phyloP scores from a whole-genome alignment of 2,888 invertebrate genomes.

The Standfussiana lucernea region DNA sequence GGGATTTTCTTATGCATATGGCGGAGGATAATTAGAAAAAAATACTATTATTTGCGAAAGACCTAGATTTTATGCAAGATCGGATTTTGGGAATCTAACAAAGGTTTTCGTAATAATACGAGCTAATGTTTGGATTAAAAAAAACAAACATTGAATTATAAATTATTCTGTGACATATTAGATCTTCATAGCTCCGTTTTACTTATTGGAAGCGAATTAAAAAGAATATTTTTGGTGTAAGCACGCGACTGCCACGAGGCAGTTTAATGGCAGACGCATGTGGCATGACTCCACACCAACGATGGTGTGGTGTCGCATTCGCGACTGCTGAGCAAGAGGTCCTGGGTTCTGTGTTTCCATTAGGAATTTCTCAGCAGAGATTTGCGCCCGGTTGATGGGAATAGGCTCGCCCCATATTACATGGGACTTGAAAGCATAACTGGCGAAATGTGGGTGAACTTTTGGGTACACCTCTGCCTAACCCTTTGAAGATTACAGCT shows the following conservation, averaged over 20 bases:
- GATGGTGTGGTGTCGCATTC: not conserved
- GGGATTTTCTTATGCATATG: not conserved
- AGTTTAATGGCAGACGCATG: too few species aligned
- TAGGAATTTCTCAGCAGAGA: not conserved
- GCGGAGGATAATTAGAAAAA: not conserved
- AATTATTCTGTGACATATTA: not conserved
- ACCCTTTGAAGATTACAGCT: not conserved
- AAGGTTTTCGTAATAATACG: not conserved
- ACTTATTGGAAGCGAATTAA: not conserved
- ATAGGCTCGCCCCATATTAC: not conserved
- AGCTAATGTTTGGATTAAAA: not conserved
- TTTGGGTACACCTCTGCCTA: too few species aligned
- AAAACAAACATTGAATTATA: not conserved
- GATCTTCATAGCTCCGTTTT: not conserved
- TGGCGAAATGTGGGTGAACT: too few species aligned
- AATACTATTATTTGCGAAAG: not conserved
- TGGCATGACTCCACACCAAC: too few species aligned
- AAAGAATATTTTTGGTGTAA: not conserved
- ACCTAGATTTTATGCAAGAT: rapidly evolving
- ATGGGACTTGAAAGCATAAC: too few species aligned
- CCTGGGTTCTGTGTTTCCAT: not conserved
- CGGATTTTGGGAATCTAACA: not conserved
- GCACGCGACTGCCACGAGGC: too few species aligned
- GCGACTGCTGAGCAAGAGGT: not conserved
- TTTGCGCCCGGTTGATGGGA: not conserved